Evolutionary conservation across 2,888 invertebrate genomes (phyloP), one percentile per base, ranked within the genome.

Genomic region (Pyrgus malvae): DNA sequence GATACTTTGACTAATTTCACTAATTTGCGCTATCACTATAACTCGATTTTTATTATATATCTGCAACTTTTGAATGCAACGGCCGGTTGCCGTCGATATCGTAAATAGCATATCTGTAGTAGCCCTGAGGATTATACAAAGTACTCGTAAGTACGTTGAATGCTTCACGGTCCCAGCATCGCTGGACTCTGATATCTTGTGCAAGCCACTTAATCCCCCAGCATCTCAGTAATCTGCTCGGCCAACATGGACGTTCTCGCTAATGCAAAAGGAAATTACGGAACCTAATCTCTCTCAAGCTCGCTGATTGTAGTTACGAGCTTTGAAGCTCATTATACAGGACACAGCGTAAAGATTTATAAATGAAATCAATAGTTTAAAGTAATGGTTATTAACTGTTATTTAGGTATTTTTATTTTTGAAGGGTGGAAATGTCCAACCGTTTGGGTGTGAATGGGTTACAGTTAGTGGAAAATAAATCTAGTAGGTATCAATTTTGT

Each of bases 221-320:
- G 68, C 67, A 68, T 69, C 66, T 60, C 66, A 57, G 62, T 79
- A 78, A 80, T 76, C 78, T 66, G 69, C 66, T 77, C 72, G 66
- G 59, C 58, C 61, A 65, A 67, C 72, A 67, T 57, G 59, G 57
- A 57, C 59, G 62, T 60, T 64, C 60, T 60, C 50, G 21, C 51
- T 53, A 45, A 53, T 53, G 63, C 60, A 64, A 53, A 51, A 46
- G 46, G 54, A 54, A 54, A 54, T 54, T 48, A 54, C 42, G 37
- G 6, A 8, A 25, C 37, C 23, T 53, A 44, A 45, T 45, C 51
- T 38, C 37, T 21, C 33, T 27, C 14, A 25, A 48, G 37, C 48
- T 35, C 12, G 25, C 51, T 9, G 29, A 29, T 53, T 27, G 11
- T 27, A 37, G 48, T 25, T 25, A 35, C 4, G 19, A 19, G 35